A percentile compares a stretch with the other conserved stretches of the same genome.
Conservation (phyloP, 2,888 invertebrate species). For the Acanthopleura granulata region DNA sequence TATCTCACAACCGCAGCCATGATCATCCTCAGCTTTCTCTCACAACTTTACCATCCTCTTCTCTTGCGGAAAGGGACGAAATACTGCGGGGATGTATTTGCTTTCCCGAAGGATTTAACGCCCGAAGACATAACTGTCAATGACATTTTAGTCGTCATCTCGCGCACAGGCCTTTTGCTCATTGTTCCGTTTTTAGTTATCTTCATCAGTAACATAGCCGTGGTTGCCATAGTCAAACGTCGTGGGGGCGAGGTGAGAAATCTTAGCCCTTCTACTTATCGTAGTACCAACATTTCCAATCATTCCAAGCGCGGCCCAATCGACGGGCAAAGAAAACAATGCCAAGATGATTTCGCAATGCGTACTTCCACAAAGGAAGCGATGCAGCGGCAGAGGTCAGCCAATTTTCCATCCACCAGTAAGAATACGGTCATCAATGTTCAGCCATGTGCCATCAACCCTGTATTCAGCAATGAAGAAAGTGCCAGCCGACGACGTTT, state of each 20-base stretch:
- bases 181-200: neutral
- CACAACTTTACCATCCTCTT: constrained; percentile 1
- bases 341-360: too few relatives aligned
- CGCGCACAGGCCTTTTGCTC: neutral
- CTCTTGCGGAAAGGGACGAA: neutral
- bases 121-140: neutral
- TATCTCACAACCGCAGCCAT: neutral
- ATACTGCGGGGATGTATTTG: neutral
- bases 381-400: too few relatives aligned
- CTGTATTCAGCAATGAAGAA: too few relatives aligned
- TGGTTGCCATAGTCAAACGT: neutral
- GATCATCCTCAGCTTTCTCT: neutral
- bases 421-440: too few relatives aligned
- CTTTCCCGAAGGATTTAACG: neutral
- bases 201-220: neutral
- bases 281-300: too few relatives aligned
- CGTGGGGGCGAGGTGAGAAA: neutral
- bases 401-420: too few relatives aligned
- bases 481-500: too few relatives aligned
- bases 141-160: neutral
- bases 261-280: too few relatives aligned
- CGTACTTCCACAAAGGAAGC: too few relatives aligned
- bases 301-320: too few relatives aligned
- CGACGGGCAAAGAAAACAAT: too few relatives aligned
- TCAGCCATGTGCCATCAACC: too few relatives aligned